These are phyloP conservation scores for Phylloscopus trochilus DNA, from an alignment of 2,113 vertebrate species.

Conservation along the genomic window DNA sequence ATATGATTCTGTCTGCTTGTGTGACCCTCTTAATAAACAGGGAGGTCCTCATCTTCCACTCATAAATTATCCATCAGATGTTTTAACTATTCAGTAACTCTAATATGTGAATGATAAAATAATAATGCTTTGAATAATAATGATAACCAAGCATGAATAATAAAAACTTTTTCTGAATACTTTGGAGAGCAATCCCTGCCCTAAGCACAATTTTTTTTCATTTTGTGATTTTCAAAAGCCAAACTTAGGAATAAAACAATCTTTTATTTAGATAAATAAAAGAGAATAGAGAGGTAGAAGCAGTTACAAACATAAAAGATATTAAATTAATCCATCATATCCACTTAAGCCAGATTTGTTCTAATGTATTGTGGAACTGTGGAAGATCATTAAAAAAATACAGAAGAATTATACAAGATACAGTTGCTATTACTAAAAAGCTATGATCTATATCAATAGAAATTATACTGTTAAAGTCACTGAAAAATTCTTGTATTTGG, in stretches of 20 bases:
- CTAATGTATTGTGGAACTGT: background rate
- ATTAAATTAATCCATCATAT: background rate
- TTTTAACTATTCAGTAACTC: slow-evolving; percentile 18
- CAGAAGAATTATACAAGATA: background rate
- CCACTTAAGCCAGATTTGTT: background rate
- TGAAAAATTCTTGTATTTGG: background rate
- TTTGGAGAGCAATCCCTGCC: background rate
- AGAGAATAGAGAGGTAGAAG: background rate
- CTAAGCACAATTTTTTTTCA: background rate
- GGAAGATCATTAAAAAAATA: background rate
- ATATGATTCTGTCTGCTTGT: background rate
- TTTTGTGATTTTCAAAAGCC: background rate
- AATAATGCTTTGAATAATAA: slow-evolving; percentile 30
- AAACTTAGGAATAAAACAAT: background rate
- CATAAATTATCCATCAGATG: background rate
- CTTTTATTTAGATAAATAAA: background rate
- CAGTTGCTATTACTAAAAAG: background rate
- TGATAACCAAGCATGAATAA: background rate
- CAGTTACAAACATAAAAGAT: background rate
- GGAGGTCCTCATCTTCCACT: background rate
- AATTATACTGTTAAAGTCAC: background rate
- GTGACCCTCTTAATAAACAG: slow-evolving; percentile 1
- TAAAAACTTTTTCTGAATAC: background rate
- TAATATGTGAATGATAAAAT: slow-evolving; percentile 15
- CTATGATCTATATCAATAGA: fast-evolving